Conservation (phyloP, 1,140 invertebrate genomes). For the Helicoverpa armigera region DNA sequence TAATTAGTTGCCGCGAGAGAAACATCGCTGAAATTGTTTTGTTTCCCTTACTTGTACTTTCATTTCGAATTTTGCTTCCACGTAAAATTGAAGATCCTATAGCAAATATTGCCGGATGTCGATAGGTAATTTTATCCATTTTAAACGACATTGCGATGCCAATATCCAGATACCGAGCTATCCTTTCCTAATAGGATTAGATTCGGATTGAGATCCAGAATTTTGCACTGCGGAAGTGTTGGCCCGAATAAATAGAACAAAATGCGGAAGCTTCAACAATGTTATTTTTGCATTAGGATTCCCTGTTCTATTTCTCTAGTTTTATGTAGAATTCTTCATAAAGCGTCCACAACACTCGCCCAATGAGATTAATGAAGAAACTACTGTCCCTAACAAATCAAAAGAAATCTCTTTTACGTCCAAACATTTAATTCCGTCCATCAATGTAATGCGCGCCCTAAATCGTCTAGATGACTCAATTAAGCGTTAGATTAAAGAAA, state of each 20-base stretch:
- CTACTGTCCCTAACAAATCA: slow-evolving; percentile 2
- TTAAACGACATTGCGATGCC: background rate
- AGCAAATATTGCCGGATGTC: background rate
- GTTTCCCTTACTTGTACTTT: background rate
- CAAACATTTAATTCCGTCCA: slow-evolving; percentile 15
- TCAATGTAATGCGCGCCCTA: slow-evolving; percentile 25
- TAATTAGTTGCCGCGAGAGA: slow-evolving; percentile 12
- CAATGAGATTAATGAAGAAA: slow-evolving; percentile 2
- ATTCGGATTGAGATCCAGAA: slow-evolving; percentile 29
- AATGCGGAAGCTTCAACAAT: background rate
- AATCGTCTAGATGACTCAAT: slow-evolving; percentile 40
- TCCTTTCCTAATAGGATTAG: slow-evolving; percentile 22
- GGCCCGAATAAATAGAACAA: slow-evolving; percentile 4
- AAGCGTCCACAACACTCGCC: background rate
- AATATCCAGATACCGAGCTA: slow-evolving; percentile 12
- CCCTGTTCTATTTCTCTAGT: background rate
- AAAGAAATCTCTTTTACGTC: slow-evolving; percentile 22
- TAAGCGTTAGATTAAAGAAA: slow-evolving; percentile 46
- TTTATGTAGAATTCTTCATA: background rate
- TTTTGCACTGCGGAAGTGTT: slow-evolving; percentile 18
- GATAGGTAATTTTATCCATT: background rate
- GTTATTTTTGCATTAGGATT: background rate
- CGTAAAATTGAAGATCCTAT: background rate
- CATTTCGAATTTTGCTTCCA: too few relatives aligned
- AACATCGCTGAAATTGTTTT: background rate